These are phyloP conservation scores for Perccottus glenii DNA, from an alignment of 2,113 vertebrate species.

Conservation along the genomic window DNA sequence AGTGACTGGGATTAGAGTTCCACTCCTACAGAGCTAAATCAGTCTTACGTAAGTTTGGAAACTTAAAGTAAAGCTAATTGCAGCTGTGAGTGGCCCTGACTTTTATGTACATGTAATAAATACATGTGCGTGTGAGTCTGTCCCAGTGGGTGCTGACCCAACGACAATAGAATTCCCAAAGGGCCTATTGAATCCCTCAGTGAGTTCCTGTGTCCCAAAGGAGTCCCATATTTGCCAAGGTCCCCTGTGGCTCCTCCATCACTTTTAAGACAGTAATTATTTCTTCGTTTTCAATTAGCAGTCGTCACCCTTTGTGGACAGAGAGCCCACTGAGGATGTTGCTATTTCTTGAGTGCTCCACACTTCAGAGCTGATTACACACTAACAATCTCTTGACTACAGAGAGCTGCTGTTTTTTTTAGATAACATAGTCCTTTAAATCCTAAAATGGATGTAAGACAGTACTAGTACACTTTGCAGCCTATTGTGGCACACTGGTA, in stretches of 20 bases:
- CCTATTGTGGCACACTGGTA: no score
- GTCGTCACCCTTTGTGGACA: constrained; percentile 54
- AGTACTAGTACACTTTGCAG: no score
- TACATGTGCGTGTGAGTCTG: constrained; percentile 15
- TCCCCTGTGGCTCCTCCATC: constrained; percentile 71
- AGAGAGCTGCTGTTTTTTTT: background rate
- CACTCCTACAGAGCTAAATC: constrained; percentile 66
- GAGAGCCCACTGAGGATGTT: constrained; percentile 33
- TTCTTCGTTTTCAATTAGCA: constrained; percentile 75
- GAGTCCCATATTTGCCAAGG: constrained; percentile 33
- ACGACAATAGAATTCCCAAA: constrained; percentile 54
- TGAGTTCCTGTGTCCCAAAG: constrained; percentile 28
- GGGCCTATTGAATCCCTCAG: constrained; percentile 35
- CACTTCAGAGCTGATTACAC: background rate
- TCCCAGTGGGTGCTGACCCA: constrained; percentile 41
- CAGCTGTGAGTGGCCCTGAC: background rate
- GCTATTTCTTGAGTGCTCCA: constrained; percentile 35
- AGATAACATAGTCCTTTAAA: background rate
- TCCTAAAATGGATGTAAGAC: no score
- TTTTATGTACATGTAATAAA: background rate
- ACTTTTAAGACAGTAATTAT: constrained; percentile 75
- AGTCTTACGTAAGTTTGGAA: background rate
- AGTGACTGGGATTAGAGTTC: constrained; percentile 85
- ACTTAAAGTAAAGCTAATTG: background rate
- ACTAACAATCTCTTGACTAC: background rate